Percentiles rank a stretch among this genome's conserved stretches.
Conservation (phyloP, 2,113 vertebrate species). For the Channa maculata region DNA sequence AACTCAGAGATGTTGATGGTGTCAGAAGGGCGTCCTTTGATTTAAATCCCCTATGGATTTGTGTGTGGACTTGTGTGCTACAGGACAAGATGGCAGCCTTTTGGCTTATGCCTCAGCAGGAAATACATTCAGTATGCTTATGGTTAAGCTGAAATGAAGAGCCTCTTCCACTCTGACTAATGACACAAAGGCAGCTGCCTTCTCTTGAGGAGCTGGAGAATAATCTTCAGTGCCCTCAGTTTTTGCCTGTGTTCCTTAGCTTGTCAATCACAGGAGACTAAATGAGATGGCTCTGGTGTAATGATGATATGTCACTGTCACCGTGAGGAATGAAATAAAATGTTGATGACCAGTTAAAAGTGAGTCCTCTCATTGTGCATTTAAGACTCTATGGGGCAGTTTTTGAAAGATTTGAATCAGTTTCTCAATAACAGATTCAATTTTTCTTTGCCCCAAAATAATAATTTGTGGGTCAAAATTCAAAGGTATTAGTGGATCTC, state of each 20-base stretch:
- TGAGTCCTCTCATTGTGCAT: constrained; percentile 60
- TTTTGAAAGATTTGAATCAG: constrained; percentile 22
- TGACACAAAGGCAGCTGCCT: constrained; percentile 22
- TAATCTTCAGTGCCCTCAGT: constrained; percentile 10
- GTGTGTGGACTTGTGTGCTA: constrained; percentile 1
- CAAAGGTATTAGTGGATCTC: not conserved
- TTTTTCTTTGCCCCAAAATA: constrained; percentile 11
- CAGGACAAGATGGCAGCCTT: constrained; percentile 38
- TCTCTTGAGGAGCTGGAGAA: constrained; percentile 12
- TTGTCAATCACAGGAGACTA: constrained; percentile 50
- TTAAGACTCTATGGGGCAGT: constrained; percentile 43
- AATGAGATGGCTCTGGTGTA: constrained; percentile 58
- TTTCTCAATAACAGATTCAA: constrained; percentile 38
- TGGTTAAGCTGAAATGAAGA: constrained; percentile 36
- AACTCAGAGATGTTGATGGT: constrained; percentile 44
- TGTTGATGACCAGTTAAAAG: constrained; percentile 67
- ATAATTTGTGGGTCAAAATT: constrained; percentile 23
- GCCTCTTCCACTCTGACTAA: constrained; percentile 34
- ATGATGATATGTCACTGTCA: constrained; percentile 36
- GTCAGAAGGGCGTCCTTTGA: constrained; percentile 43
- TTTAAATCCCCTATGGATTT: constrained; percentile 22
- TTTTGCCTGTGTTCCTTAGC: constrained; percentile 34
- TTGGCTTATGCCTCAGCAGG: constrained; percentile 26
- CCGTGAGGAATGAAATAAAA: constrained; percentile 65
- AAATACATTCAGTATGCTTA: constrained; percentile 15